These are phyloP conservation scores for Pocillopora meandrina DNA, from an alignment of 92 coral and sea anemone species.

Conservation along the genomic window DNA sequence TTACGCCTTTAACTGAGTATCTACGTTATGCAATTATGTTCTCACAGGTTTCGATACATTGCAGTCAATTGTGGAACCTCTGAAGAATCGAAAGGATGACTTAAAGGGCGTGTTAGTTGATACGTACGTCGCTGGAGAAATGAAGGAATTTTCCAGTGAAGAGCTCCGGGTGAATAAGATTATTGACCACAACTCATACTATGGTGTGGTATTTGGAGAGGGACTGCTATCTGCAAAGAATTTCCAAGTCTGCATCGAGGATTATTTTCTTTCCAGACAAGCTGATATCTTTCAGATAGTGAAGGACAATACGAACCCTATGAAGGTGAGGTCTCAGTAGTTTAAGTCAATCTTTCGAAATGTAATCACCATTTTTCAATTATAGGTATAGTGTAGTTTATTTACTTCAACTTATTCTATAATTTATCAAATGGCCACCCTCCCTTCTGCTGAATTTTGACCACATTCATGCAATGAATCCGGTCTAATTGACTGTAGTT, in stretches of 20 bases:
- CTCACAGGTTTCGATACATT: slow-evolving; percentile 21
- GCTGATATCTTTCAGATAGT: slow-evolving; percentile 73
- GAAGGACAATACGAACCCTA: slow-evolving; percentile 66
- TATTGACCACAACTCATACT: slow-evolving; percentile 80
- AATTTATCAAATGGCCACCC: no score
- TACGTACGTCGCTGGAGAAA: slow-evolving; percentile 91
- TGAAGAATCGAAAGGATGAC: slow-evolving; percentile 49
- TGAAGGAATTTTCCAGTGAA: slow-evolving; percentile 36
- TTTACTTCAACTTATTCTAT: no score
- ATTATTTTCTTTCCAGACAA: slow-evolving; percentile 71
- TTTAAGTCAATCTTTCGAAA: no score
- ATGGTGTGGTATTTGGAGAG: slow-evolving; percentile 83
- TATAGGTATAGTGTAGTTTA: background rate
- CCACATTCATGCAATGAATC: no score
- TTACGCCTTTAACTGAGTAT: no score
- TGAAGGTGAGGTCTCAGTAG: slow-evolving; percentile 54
- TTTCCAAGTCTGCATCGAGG: slow-evolving; percentile 75
- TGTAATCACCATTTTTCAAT: background rate
- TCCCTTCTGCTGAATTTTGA: no score
- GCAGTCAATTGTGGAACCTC: slow-evolving; percentile 47
- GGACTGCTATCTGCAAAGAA: slow-evolving; percentile 49
- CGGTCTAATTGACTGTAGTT: no score
- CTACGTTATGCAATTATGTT: background rate
- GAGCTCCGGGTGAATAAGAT: slow-evolving; percentile 84
- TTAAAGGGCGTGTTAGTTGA: slow-evolving; percentile 85